Evolutionary conservation across 2,888 invertebrate genomes (phyloP).

Genomic region (Brenthis daphne): DNA sequence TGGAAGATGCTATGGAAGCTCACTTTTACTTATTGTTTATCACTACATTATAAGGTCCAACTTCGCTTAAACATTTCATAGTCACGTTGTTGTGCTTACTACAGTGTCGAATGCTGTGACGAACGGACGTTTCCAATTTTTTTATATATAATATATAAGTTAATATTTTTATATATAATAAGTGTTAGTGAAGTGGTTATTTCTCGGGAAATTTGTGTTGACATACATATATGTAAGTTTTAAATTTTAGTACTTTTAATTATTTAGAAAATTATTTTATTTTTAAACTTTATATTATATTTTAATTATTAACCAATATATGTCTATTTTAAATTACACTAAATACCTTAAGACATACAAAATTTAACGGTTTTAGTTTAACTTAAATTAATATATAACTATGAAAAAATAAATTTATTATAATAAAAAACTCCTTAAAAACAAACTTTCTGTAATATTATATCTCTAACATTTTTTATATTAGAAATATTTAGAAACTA

Average conservation of each 20-base stretch:
- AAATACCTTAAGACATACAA: no score
- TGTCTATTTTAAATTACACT: no score
- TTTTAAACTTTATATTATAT: no score
- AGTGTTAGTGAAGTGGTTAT: constrained; percentile 5
- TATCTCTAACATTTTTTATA: no score
- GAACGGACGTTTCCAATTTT: constrained; percentile 14
- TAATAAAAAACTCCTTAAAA: no score
- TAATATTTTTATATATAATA: background rate
- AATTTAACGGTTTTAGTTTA: no score
- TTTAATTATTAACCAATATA: no score
- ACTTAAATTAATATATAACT: no score
- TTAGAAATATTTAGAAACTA: no score
- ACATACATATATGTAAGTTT: background rate
- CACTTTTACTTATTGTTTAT: constrained; percentile 28
- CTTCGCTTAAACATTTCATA: constrained; percentile 10
- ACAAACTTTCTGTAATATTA: no score
- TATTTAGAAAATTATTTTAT: no score
- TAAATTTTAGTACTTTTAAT: background rate
- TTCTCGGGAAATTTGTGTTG: background rate
- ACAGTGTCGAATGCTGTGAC: constrained; percentile 6
- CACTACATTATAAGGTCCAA: constrained; percentile 14
- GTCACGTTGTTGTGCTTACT: constrained; percentile 6
- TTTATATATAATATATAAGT: background rate
- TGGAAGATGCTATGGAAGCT: constrained; percentile 20
- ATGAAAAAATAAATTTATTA: no score